Evolutionary conservation across 2,113 vertebrate genomes (phyloP).

Genomic region (Jacana jacana): DNA sequence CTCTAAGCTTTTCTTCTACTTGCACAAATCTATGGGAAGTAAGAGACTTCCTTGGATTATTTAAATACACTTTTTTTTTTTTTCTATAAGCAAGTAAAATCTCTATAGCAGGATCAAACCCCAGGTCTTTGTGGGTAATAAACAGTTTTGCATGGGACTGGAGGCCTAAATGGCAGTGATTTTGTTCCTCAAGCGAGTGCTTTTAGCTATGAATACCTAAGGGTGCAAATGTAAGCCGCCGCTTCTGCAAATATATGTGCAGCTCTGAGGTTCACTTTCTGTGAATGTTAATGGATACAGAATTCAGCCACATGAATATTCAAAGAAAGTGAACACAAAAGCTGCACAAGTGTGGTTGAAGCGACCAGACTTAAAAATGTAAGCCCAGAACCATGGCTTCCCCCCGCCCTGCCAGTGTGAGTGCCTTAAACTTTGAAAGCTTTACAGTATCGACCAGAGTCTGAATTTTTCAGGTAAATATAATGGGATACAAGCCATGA

Average conservation of each 20-base stretch:
- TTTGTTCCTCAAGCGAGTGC: constrained; percentile 1
- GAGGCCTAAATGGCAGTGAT: background rate
- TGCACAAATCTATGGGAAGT: background rate
- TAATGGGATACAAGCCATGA: background rate
- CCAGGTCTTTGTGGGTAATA: constrained; percentile 10
- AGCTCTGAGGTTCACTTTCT: constrained; percentile 40
- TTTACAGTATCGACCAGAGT: background rate
- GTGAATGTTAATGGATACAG: constrained; percentile 38
- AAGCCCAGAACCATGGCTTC: background rate
- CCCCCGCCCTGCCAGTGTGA: fast-evolving
- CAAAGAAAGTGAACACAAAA: constrained; percentile 52
- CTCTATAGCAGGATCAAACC: constrained; percentile 8
- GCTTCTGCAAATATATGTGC: constrained; percentile 23
- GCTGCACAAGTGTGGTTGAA: background rate
- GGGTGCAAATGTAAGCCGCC: constrained; percentile 11
- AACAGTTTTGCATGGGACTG: constrained; percentile 25
- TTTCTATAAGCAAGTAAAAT: background rate
- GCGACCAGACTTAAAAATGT: background rate
- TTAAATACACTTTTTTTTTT: background rate
- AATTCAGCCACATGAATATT: constrained; percentile 49
- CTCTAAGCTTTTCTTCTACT: background rate
- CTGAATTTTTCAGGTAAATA: background rate
- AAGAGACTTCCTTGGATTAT: background rate
- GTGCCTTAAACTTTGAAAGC: background rate
- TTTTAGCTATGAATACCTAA: constrained; percentile 51